These are phyloP conservation scores for Heliothis peltigera DNA, from an alignment of 2,888 invertebrate genomes.

Conservation along the genomic window DNA sequence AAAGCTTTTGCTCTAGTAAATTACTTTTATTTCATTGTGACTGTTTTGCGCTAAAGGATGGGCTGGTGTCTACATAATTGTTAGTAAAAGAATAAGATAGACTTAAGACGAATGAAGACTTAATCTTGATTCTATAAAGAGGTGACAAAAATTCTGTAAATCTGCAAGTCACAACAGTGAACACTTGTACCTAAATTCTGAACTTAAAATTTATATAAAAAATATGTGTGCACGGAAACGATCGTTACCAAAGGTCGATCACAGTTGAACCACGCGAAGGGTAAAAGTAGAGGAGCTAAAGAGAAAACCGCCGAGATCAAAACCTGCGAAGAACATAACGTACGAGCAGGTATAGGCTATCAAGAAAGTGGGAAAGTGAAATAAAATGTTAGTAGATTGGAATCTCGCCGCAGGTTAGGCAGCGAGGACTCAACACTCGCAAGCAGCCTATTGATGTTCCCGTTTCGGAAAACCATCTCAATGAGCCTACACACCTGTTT, in stretches of 20 bases:
- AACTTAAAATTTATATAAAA: too few relatives aligned
- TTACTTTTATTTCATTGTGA: slow-evolving; percentile 22
- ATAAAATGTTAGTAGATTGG: slow-evolving; percentile 65
- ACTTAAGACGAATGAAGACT: too few relatives aligned
- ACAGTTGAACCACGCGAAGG: slow-evolving; percentile 9
- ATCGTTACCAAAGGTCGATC: slow-evolving; percentile 26
- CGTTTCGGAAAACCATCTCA: slow-evolving; percentile 67
- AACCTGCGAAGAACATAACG: slow-evolving; percentile 51
- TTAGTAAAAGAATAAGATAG: too few relatives aligned
- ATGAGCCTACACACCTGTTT: slow-evolving; percentile 68
- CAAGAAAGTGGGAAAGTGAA: slow-evolving; percentile 61
- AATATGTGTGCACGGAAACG: slow-evolving; percentile 18
- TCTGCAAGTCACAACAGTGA: too few relatives aligned
- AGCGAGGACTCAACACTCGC: slow-evolving; percentile 57
- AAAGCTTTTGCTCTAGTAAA: slow-evolving; percentile 30
- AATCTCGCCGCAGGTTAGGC: slow-evolving; percentile 61
- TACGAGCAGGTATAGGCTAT: slow-evolving; percentile 60
- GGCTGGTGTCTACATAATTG: background rate
- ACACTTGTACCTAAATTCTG: too few relatives aligned
- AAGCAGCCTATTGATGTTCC: slow-evolving; percentile 66
- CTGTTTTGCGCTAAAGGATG: slow-evolving; percentile 1
- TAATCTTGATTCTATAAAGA: too few relatives aligned
- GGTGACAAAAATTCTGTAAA: too few relatives aligned
- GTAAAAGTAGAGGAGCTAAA: slow-evolving; percentile 8
- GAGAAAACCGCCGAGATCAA: slow-evolving; percentile 49